A percentile compares a stretch with the other conserved stretches of the same genome.
Evolutionary conservation across 2,888 invertebrate species (phyloP).

Genomic region (Pterostichus madidus): DNA sequence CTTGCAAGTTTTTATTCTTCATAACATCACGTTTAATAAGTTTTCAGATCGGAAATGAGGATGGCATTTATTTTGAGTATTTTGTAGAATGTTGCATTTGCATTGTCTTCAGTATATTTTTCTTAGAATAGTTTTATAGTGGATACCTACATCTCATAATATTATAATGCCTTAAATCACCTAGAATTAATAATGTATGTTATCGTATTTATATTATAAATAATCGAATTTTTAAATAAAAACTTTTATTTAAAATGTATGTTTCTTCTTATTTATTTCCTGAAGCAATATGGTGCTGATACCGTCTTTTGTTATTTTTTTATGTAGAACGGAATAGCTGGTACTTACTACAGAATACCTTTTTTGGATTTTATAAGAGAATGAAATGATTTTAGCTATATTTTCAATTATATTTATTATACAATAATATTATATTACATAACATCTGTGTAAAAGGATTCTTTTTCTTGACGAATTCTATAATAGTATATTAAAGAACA

Average conservation of each 20-base stretch:
- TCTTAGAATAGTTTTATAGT: conserved; percentile 38
- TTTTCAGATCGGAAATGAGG: background rate
- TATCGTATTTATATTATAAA: conserved; percentile 64
- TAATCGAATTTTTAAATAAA: conserved; percentile 65
- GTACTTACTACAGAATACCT: too few relatives aligned
- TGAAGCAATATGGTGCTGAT: too few relatives aligned
- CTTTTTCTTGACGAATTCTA: too few relatives aligned
- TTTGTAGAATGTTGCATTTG: conserved; percentile 25
- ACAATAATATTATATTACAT: too few relatives aligned
- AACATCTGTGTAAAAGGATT: too few relatives aligned
- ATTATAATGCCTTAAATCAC: conserved; percentile 61
- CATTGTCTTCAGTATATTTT: conserved; percentile 8
- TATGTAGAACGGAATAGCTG: too few relatives aligned
- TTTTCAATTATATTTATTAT: too few relatives aligned
- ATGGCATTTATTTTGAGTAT: conserved; percentile 12
- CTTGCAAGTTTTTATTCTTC: conserved; percentile 30
- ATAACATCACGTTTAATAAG: conserved; percentile 10
- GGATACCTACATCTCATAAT: conserved; percentile 38
- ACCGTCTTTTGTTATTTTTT: too few relatives aligned
- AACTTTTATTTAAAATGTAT: conserved; percentile 60
- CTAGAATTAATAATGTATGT: conserved; percentile 60
- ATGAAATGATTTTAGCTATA: too few relatives aligned
- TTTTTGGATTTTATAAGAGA: too few relatives aligned
- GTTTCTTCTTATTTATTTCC: conserved; percentile 23
- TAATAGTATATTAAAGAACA: too few relatives aligned